Evolutionary conservation across 2,888 invertebrate species (phyloP).

Genomic region (Dolichopus griseipennis): DNA sequence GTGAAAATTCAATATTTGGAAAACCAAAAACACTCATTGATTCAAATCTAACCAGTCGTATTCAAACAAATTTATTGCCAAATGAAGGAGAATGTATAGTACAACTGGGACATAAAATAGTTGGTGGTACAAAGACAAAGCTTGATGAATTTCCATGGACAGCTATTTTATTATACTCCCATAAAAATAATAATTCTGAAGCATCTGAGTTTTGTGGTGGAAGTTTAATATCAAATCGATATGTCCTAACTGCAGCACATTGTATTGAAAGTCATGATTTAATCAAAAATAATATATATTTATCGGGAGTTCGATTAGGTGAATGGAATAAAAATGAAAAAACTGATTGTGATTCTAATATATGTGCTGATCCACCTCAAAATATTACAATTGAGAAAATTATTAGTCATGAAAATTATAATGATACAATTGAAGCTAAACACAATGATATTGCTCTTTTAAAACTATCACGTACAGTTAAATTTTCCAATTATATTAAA

Average conservation of each 20-base stretch:
- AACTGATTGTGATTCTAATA: conserved; percentile 31
- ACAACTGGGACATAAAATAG: too few species aligned
- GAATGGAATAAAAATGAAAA: conserved; percentile 37
- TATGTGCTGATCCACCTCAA: conserved; percentile 49
- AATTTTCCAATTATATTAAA: conserved; percentile 47
- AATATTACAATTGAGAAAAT: conserved; percentile 53
- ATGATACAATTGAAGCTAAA: conserved; percentile 43
- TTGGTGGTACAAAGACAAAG: too few species aligned
- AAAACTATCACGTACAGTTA: conserved; percentile 48
- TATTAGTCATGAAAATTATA: conserved; percentile 57
- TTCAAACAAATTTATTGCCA: too few species aligned
- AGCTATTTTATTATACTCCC: too few species aligned
- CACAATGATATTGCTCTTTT: conserved; percentile 62
- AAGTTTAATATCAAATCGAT: too few species aligned
- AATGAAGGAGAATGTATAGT: too few species aligned
- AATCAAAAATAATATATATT: not conserved
- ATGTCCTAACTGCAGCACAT: too few species aligned
- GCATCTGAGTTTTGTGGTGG: not conserved
- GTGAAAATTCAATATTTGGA: too few species aligned
- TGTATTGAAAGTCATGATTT: too few species aligned
- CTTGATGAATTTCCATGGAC: too few species aligned
- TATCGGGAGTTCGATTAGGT: conserved; percentile 34
- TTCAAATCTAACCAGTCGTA: too few species aligned
- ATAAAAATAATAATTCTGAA: not conserved
- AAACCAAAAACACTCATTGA: too few species aligned